Conservation (phyloP, 2,797 vertebrate genomes). For the Alectoris magna region DNA sequence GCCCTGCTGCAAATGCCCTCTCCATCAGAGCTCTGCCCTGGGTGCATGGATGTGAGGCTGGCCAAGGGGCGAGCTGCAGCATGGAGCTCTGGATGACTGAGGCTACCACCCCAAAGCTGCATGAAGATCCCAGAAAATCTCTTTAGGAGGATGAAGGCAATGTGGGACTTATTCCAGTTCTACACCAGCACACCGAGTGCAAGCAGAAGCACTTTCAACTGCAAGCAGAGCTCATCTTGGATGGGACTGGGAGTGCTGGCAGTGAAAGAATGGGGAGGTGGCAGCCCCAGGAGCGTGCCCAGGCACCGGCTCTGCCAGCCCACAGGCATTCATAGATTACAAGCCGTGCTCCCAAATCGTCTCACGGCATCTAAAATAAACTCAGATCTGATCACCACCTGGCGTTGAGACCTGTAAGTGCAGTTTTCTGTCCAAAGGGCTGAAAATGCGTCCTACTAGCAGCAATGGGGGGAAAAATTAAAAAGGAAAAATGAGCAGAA, state of each 20-base stretch:
- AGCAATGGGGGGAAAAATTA: accelerated
- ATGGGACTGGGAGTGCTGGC: not conserved
- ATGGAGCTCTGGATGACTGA: not conserved
- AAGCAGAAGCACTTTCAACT: not conserved
- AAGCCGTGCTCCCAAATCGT: not conserved
- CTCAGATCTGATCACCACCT: not conserved
- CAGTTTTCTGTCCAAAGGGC: not conserved
- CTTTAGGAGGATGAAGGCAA: not conserved
- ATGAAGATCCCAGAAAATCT: not conserved
- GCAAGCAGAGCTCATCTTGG: not conserved
- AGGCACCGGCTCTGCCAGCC: not conserved
- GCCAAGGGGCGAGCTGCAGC: accelerated
- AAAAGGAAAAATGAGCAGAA: not conserved
- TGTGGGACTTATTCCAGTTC: not conserved
- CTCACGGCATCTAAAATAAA: not conserved
- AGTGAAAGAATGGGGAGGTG: not conserved
- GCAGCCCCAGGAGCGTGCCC: not conserved
- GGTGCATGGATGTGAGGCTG: accelerated
- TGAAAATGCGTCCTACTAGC: not conserved
- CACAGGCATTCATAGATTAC: not conserved
- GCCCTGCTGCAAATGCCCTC: too few relatives aligned
- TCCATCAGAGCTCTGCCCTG: accelerated
- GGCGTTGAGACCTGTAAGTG: not conserved
- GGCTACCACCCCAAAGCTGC: not conserved
- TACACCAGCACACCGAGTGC: not conserved